Evolutionary conservation across 2,888 invertebrate species (phyloP).

Genomic region (Matsumyia berberina): DNA sequence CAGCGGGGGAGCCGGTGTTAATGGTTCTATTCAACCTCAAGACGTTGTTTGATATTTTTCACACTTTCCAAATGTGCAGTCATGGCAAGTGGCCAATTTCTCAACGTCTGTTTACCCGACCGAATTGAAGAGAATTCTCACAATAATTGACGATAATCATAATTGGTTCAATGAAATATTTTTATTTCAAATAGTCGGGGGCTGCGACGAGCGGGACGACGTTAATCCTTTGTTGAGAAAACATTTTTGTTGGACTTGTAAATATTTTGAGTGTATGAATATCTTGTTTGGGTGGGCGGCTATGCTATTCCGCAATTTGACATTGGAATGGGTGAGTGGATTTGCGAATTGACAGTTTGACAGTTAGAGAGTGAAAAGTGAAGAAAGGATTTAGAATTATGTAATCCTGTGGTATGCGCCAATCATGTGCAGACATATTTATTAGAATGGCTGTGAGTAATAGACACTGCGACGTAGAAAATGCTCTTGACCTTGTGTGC

Average conservation of each 20-base stretch:
- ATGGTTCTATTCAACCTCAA: constrained; percentile 57
- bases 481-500: no score
- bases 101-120: constrained; percentile 17
- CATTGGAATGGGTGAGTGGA: constrained; percentile 17
- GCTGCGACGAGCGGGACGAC: not conserved
- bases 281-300: not conserved
- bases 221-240: constrained; percentile 7
- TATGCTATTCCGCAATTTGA: no score
- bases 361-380: not conserved
- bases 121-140: constrained; percentile 10
- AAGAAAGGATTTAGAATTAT: no score
- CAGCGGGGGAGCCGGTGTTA: constrained; percentile 16
- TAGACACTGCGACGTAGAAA: no score
- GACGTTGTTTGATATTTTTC: constrained; percentile 47
- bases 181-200: not conserved
- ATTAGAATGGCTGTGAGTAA: no score
- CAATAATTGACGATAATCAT: constrained; percentile 34
- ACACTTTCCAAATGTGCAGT: constrained; percentile 41
- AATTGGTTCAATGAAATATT: constrained; percentile 35
- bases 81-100: constrained; percentile 60
- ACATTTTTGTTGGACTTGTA: not conserved
- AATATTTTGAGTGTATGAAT: not conserved
- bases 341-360: constrained; percentile 36
- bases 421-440: no score
- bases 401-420: no score